Conservation (phyloP, 2,888 invertebrate species). For the Limnephilus auricula region DNA sequence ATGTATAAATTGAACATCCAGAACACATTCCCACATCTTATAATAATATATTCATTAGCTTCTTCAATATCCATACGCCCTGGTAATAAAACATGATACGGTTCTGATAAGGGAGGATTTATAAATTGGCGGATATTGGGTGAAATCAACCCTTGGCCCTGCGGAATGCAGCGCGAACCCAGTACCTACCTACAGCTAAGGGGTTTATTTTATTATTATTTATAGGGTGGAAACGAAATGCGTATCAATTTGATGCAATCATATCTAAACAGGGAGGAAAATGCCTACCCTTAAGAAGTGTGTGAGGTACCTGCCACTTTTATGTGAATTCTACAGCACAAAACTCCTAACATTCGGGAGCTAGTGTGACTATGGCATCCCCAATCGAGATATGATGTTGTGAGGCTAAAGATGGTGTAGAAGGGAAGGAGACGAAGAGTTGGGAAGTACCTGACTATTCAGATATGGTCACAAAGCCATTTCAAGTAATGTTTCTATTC, state of each 20-base stretch:
- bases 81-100: background rate
- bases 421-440: no score
- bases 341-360: no score
- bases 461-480: no score
- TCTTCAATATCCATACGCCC: background rate
- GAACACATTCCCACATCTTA: background rate
- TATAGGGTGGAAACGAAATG: background rate
- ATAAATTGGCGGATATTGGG: background rate
- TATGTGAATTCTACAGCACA: no score
- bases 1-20: background rate
- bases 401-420: no score
- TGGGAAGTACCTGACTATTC: no score
- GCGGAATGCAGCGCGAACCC: background rate
- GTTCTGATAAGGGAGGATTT: background rate
- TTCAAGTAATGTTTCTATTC: no score
- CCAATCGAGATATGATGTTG: no score
- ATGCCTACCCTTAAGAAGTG: no score
- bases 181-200: background rate
- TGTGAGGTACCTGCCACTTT: background rate
- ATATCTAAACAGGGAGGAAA: background rate
- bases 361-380: no score
- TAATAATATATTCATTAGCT: constrained; percentile 2
- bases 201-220: background rate
- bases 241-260: background rate
- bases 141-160: background rate